Evolutionary conservation across 1,140 invertebrate genomes (phyloP), one percentile per base, ranked within the genome.

Genomic region (Tetragonula clypearis): DNA sequence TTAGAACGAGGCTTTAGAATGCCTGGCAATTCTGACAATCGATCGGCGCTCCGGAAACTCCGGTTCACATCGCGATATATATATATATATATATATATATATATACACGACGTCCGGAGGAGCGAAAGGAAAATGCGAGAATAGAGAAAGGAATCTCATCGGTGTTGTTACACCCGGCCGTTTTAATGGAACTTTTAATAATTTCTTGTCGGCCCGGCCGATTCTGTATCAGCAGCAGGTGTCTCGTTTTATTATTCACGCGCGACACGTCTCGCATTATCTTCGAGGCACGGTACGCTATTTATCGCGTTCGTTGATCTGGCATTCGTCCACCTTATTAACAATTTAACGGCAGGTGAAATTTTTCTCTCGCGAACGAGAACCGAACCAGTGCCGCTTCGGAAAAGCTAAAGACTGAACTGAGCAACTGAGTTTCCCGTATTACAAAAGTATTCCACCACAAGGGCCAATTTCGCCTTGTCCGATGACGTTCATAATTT

Each of bases 151-250:
- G 11, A 71, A 49, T 35, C 35, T 35, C 35, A 35, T 35, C 35
- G 35, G 35, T 35, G 35, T 35, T 35, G 35, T 35, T 35, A 49
- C 5, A 2, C 11, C 1, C 11, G 1, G 35, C 30, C 19, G n/a
- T n/a, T 11, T 49, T 49, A 15, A 80, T 49, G 66, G 66, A 80
- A 26, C 15, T 55, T 72, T 56, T 26, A 80, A 80, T 58, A 41
- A 71, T 80, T 72, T 23, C 19, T 1, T 30, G 12, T 6, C n/a
- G n/a, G 17, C 53, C 41, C 41, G 1, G 2, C 58, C 21, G 9
- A 15, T 41, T 41, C n/a, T 66, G 15, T 8, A 15, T 23, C 53
- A n/a, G n/a, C 74, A 62, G n/a, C 30, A 6, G 15, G 15, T n/a
- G 58, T 41, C 30, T 49, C 14, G 15, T 49, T 76, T 23, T 26